Evolutionary conservation across 1,140 invertebrate species (phyloP), one percentile per base, ranked within the genome.

Genomic region (Pissodes strobi): DNA sequence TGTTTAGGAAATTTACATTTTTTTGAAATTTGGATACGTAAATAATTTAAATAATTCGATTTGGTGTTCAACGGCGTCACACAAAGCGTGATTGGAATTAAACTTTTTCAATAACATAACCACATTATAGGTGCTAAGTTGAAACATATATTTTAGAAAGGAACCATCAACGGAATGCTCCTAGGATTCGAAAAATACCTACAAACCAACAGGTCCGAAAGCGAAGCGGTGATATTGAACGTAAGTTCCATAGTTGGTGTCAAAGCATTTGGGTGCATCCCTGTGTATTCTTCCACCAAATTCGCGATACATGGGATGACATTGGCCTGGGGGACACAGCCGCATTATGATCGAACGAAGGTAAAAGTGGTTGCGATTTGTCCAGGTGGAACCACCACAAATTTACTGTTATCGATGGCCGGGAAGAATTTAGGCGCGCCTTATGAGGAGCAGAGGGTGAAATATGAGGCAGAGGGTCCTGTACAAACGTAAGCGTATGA

Each of bases 321-420:
- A 3, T 61, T 60, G 25, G 30, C 61, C 1, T 68, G 67, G 34
- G 71, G 71, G 6, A 22, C 37, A 9, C 15, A 55, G n/a, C 13
- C 43, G 1, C 64, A 68, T 19, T 70, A 71, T 41, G 53, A 72
- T 5, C 51, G 64, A 25, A 72, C 72, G 4, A 76, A 76, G 56
- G 72, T 79, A 2, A 68, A 66, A 63, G 70, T 76, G 6, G 18
- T 78, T 4, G 64, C 70, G 2, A 66, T 79, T 12, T 78, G 75
- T 67, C 78, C 77, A 10, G 76, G 76, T 17, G 45, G 68, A 2
- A 77, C 76, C 3, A 58, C 67, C 6, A 72, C 70, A 12, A 41
- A 65, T 1, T 23, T 69, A 23, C 21, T 68, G 2, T 17, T 10
- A n/a, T 10, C 12, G 0, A 56, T 69, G 22, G 17, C 37, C 1